Percentiles rank a stretch among this genome's conserved stretches.
These are phyloP conservation scores for Natrix natrix DNA, from an alignment of 2,797 vertebrate genomes.

Conservation along the genomic window DNA sequence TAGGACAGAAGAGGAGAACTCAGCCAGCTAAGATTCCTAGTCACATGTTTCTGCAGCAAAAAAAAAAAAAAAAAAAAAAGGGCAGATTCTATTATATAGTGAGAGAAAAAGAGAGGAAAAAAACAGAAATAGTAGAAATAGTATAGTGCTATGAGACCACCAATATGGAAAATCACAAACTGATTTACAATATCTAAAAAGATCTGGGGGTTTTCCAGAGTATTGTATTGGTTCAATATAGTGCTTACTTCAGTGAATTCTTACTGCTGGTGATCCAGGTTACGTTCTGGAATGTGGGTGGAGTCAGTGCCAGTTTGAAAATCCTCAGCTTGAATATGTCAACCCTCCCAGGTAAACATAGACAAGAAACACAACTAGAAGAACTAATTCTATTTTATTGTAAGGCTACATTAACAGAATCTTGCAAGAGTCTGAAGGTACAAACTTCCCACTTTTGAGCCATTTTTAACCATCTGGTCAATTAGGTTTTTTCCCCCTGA, in stretches of 20 bases:
- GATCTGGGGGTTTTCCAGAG: neutral
- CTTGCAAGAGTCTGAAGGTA: neutral
- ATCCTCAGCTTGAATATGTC: neutral
- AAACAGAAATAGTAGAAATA: neutral
- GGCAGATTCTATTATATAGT: neutral
- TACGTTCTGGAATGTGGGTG: constrained; percentile 18
- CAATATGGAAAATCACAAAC: neutral
- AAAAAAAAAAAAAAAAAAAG: neutral
- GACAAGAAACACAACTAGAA: neutral
- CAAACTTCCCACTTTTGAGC: neutral
- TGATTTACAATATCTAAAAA: neutral
- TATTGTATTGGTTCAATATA: neutral
- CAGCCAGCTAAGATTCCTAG: neutral
- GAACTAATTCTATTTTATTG: neutral
- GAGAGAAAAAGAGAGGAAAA: neutral
- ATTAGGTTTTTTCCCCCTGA: neutral
- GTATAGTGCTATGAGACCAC: neutral
- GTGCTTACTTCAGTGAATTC: neutral
- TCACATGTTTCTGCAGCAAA: neutral
- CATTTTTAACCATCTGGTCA: neutral
- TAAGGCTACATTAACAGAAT: neutral
- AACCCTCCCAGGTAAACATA: neutral
- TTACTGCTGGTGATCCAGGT: neutral
- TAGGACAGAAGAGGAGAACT: neutral
- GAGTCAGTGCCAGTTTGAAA: constrained; percentile 28